Evolutionary conservation across 2,113 vertebrate species (phyloP).

Genomic region (Empidonax traillii): DNA sequence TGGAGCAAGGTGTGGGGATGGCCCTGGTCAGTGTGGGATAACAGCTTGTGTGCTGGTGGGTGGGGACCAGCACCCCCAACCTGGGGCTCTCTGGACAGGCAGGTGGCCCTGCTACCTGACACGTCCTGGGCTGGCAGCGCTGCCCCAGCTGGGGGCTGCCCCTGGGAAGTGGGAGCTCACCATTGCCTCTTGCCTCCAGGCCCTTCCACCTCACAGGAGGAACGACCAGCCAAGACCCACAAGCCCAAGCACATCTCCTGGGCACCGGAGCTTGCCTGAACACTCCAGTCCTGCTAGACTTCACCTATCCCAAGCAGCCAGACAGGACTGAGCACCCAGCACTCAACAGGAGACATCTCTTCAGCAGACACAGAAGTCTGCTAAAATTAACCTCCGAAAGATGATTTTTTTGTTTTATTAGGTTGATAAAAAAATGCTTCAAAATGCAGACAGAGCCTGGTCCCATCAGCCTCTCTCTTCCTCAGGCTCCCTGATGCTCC

Average conservation of each 20-base stretch:
- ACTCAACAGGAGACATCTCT: no score
- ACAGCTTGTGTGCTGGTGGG: no score
- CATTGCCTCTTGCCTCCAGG: not conserved
- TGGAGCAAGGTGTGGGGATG: not conserved
- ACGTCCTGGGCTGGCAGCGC: not conserved
- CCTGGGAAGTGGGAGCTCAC: not conserved
- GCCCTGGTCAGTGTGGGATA: not conserved
- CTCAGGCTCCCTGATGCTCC: no score
- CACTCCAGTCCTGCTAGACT: not conserved
- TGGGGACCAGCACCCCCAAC: not conserved
- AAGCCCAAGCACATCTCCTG: not conserved
- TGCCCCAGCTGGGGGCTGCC: not conserved
- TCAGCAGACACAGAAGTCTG: not conserved
- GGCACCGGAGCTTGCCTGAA: not conserved
- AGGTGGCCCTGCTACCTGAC: not conserved
- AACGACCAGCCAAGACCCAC: not conserved
- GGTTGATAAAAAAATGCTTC: not conserved
- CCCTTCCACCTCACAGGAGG: not conserved
- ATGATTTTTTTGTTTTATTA: accelerated
- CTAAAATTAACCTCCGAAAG: not conserved
- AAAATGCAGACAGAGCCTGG: no score
- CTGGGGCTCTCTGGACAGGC: not conserved
- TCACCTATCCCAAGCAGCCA: not conserved
- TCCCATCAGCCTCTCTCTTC: no score
- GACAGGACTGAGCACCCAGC: not conserved